Conservation (phyloP, 2,888 invertebrate species). For the Drosophila macrospina region DNA sequence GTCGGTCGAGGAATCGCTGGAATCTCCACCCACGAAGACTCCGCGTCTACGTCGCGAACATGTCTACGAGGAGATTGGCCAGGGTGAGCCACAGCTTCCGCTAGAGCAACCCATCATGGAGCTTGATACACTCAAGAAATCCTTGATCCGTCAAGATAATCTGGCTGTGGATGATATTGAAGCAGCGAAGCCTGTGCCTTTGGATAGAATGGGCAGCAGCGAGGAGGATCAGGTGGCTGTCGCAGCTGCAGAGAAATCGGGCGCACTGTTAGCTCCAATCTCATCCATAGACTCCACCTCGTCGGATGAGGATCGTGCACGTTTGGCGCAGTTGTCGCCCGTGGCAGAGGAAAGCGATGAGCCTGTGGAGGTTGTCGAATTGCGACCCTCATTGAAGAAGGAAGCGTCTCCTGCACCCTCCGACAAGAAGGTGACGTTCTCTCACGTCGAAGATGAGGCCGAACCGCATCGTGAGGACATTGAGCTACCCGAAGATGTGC, state of each 20-base stretch:
- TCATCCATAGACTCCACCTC: slow-evolving; percentile 85
- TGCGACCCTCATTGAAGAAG: slow-evolving; percentile 82
- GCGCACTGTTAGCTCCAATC: slow-evolving; percentile 81
- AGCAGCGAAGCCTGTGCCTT: slow-evolving; percentile 80
- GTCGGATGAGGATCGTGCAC: slow-evolving; percentile 84
- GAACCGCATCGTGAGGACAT: slow-evolving; percentile 84
- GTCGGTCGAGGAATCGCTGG: slow-evolving; percentile 18
- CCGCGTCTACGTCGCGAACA: slow-evolving; percentile 87
- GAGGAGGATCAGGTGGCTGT: slow-evolving; percentile 80
- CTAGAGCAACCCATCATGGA: slow-evolving; percentile 75
- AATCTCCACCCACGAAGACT: slow-evolving; percentile 79
- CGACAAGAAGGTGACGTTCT: slow-evolving; percentile 86
- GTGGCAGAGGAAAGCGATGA: slow-evolving; percentile 83
- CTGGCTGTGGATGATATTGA: slow-evolving; percentile 86
- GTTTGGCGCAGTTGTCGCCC: slow-evolving; percentile 75
- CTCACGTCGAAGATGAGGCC: slow-evolving; percentile 85
- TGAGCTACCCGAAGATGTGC: slow-evolving; percentile 82
- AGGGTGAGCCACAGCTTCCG: slow-evolving; percentile 34
- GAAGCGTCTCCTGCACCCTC: slow-evolving; percentile 85
- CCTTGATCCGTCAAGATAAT: slow-evolving; percentile 84
- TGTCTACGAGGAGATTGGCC: slow-evolving; percentile 88
- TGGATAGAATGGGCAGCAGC: slow-evolving; percentile 85
- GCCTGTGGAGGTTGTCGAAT: slow-evolving; percentile 43
- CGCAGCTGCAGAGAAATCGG: slow-evolving; percentile 46
- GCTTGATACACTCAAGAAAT: slow-evolving; percentile 82